Evolutionary conservation across 1,140 invertebrate genomes (phyloP).

Genomic region (Hydropsyche tenuis): DNA sequence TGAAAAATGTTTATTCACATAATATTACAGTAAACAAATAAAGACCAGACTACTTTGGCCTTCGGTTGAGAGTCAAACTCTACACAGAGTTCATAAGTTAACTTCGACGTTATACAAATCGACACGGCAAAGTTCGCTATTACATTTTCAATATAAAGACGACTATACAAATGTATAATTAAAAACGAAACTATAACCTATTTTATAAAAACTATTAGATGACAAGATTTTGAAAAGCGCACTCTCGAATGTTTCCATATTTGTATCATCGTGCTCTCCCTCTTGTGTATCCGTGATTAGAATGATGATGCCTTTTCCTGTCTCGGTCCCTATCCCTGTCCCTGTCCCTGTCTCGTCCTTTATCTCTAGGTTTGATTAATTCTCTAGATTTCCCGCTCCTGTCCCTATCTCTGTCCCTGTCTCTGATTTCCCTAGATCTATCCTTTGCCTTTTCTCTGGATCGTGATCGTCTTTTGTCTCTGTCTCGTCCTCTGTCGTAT

Average conservation of each 20-base stretch:
- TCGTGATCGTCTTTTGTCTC: constrained; percentile 25
- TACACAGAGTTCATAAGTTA: not conserved
- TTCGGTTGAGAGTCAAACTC: not conserved
- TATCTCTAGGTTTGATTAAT: constrained; percentile 29
- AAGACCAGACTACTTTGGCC: constrained; percentile 7
- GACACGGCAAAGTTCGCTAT: no score
- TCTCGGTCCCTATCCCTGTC: constrained; percentile 19
- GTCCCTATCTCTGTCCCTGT: constrained; percentile 23
- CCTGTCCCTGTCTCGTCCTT: constrained; percentile 7
- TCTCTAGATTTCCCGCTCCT: constrained; percentile 2
- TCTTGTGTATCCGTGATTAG: constrained; percentile 28
- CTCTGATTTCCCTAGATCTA: constrained; percentile 29
- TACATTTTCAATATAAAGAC: no score
- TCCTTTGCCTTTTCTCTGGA: constrained; percentile 24
- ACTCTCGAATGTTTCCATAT: constrained; percentile 12
- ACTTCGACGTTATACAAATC: no score
- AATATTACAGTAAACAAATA: constrained; percentile 1
- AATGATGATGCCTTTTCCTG: constrained; percentile 26
- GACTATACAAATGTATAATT: not conserved
- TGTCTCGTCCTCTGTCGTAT: constrained; percentile 24
- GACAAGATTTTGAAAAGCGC: not conserved
- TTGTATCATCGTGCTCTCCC: constrained; percentile 34
- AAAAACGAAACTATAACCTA: constrained; percentile 4
- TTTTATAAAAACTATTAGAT: no score
- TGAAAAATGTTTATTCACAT: constrained; percentile 11